Conservation (phyloP, 2,888 invertebrate genomes). For the Drosophila fungiperda region DNA sequence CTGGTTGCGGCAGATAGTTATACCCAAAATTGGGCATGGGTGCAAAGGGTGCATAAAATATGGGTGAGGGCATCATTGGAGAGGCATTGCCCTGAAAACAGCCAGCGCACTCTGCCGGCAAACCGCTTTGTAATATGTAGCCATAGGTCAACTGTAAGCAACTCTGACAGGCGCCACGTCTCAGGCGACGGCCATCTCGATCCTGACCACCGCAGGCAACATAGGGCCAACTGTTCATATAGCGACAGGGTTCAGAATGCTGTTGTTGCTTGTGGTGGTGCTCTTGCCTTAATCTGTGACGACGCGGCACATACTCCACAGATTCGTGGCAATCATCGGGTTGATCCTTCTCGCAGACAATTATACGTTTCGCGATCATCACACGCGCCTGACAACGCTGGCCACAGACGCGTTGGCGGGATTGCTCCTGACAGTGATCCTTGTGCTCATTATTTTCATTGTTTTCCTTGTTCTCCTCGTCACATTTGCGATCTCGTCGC, state of each 20-base stretch:
- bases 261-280: not conserved
- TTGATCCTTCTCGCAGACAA: constrained; percentile 59
- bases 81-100: constrained; percentile 46
- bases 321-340: constrained; percentile 62
- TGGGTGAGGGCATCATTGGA: constrained; percentile 41
- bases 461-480: constrained; percentile 24
- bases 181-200: not conserved
- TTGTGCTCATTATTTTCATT: not conserved
- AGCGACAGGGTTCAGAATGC: constrained; percentile 30
- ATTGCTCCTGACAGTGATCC: constrained; percentile 61
- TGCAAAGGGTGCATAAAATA: constrained; percentile 23
- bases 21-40: constrained; percentile 26
- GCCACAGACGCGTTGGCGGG: constrained; percentile 80
- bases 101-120: constrained; percentile 58
- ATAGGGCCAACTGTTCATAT: constrained; percentile 69
- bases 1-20: constrained; percentile 6
- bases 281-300: constrained; percentile 18
- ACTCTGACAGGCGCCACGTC: constrained; percentile 49
- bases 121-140: constrained; percentile 57
- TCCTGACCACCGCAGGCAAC: constrained; percentile 39
- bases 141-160: constrained; percentile 64
- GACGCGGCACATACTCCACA: constrained; percentile 71
- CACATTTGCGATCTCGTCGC: constrained; percentile 64
- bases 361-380: constrained; percentile 73
- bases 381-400: constrained; percentile 78